Evolutionary conservation across 2,113 vertebrate species (phyloP), one percentile per base, ranked within the genome.

Genomic region (Halcyon malimbica): DNA sequence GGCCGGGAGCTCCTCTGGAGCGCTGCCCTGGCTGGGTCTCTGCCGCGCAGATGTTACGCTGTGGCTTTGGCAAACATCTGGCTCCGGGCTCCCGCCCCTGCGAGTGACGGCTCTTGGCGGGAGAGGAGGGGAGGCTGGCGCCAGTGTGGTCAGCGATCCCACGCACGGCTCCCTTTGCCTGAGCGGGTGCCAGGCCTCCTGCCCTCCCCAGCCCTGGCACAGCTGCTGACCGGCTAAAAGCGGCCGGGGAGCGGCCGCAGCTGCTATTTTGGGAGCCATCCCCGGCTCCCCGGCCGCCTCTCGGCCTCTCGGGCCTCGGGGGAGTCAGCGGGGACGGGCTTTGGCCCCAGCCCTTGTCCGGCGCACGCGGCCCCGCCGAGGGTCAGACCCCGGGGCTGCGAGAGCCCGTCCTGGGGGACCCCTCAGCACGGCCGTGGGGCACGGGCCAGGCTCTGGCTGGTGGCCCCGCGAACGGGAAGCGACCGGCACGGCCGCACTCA

Each of bases 41-140:
- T 97, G 96, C 93, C 75, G 54, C 95, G 25, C 96, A 97, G 95
- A 97, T 97, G 96, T 96, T 96, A 82, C 56, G 44, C 96, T 97
- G 96, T 28, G 96, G 96, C 96, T 97, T 96, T 97, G 96, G 96
- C 96, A 96, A 96, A 91, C 95, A 97, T 97, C 94, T 97, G 96
- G 93, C 95, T 91, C 84, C 59, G 91, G 94, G 96, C 95, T 95
- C 54, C 54, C 54, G 54, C 54, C 54, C 54, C 54, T 29, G 44
- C 44, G 44, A 96, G 96, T 94, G 96, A 95, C 94, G 93, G 96
- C 94, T 95, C 96, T 94, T 51, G 92, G 94, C 94, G 92, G 97
- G 96, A 95, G 95, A 71, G 80, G 87, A 90, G 94, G 83, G 88
- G 94, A 96, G 88, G 73, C 95, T 97, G 97, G 97, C 97, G 97